Conservation (phyloP, 2,113 vertebrate species). For the Prochilodus magdalenae region DNA sequence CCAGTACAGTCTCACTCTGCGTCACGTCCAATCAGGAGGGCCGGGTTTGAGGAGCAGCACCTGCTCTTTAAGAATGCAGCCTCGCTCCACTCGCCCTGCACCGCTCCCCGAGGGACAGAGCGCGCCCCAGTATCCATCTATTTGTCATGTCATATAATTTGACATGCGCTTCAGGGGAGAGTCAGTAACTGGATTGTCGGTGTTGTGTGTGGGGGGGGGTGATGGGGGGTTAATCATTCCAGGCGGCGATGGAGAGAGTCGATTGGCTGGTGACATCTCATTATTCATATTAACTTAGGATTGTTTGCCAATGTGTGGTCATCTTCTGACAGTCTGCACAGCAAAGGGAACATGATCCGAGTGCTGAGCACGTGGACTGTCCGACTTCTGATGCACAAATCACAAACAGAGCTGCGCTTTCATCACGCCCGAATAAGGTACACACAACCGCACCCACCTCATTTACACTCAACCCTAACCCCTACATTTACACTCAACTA, state of each 20-base stretch:
- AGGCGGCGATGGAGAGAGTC: slow-evolving; percentile 6
- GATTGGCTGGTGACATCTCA: slow-evolving; percentile 53
- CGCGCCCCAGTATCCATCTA: slow-evolving; percentile 52
- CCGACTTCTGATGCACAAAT: too few species aligned
- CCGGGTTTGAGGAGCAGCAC: slow-evolving; percentile 34
- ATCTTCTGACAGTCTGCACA: slow-evolving; percentile 32
- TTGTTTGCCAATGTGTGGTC: slow-evolving; percentile 64
- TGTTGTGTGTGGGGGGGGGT: slow-evolving; percentile 6
- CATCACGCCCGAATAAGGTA: too few species aligned
- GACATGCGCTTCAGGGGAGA: slow-evolving; percentile 63
- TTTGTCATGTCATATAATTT: slow-evolving; percentile 74
- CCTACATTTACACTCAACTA: too few species aligned
- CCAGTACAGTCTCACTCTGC: slow-evolving; percentile 38
- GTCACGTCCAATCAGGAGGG: slow-evolving; percentile 43
- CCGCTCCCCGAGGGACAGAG: slow-evolving; percentile 24
- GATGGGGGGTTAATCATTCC: neutral
- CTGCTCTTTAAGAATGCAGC: slow-evolving; percentile 55
- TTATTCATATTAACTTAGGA: slow-evolving; percentile 62
- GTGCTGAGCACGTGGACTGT: too few species aligned
- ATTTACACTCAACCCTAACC: too few species aligned
- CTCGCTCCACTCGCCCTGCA: neutral
- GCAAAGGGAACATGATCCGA: too few species aligned
- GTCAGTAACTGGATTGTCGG: slow-evolving; percentile 68
- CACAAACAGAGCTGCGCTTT: too few species aligned
- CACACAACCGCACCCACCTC: too few species aligned